Base-by-base conservation (phyloP, 2,888 invertebrate species). In the Drosophila atroscutellata region DNA sequence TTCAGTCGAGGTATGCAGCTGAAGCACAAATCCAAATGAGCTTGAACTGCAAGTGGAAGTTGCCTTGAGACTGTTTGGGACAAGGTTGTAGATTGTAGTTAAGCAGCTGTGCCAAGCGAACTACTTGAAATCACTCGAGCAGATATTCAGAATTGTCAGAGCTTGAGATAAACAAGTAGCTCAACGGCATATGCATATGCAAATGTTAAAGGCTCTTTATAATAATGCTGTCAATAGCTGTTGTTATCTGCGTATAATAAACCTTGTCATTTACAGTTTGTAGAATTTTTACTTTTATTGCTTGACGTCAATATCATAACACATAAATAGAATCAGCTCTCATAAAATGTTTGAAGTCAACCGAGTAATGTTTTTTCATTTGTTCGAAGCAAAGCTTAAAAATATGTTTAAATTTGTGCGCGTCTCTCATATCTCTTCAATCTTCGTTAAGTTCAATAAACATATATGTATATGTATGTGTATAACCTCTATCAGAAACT, bases 31-130 rank as follows among this genome's bases (percentile, higher is more conserved):
- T 42, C 13, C 11, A 57, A 71, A 70, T 71, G 52, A 58, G 75
- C 75, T 63, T 57, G 24, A 49, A 50, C 39, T 65, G 63, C 62
- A 52, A 83, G 77, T 69, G 83, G 66, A 82, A 81, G 83, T 80
- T 72, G 74, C 77, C 71, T 80, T 80, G 63, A 74, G 67, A 67
- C 66, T 60, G 60, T 70, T 63, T n/a, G 24, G 47, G 37, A 54
- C 52, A 57, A 58, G 57, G 45, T n/a, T 57, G 52, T n/a, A n/a
- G 36, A 13, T 32, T 42, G 56, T 20, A 37, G 26, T 24, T 6
- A 55, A 55, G 52, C 63, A 64, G 50, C 59, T 64, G 56, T 59
- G 59, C 51, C 54, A 55, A 51, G 34, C 50, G 13, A 56, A 69
- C 63, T 76, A 70, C 64, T 75, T 58, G 55, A 39, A 61, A 75